Conservation (phyloP, 2,888 invertebrate genomes). For the Rhopalosiphum nymphaeae region DNA sequence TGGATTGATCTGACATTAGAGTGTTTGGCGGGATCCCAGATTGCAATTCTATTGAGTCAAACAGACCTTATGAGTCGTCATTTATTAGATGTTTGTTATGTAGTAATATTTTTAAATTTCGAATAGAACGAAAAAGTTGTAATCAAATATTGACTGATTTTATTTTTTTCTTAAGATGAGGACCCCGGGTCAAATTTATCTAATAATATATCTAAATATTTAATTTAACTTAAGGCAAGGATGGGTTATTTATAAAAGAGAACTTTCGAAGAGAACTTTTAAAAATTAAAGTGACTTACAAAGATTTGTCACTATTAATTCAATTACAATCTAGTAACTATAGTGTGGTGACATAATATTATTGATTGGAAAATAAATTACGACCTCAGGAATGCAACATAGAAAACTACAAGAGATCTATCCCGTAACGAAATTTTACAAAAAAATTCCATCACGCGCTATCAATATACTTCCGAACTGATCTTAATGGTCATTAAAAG, state of each 20-base stretch:
- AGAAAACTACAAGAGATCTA: neutral
- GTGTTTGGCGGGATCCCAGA: neutral
- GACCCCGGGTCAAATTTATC: neutral
- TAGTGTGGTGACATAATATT: neutral
- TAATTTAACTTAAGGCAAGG: neutral
- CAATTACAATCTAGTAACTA: neutral
- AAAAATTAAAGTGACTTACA: neutral
- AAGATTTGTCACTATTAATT: neutral
- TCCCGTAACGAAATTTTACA: neutral
- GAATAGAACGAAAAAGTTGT: neutral
- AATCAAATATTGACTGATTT: neutral
- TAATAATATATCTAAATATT: neutral
- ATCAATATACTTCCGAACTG: neutral
- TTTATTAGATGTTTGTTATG: neutral
- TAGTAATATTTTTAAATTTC: neutral
- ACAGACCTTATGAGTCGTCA: neutral
- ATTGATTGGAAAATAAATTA: neutral
- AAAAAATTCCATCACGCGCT: neutral
- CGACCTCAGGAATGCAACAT: neutral
- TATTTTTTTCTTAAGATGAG: neutral
- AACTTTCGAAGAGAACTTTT: neutral
- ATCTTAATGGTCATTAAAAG: neutral
- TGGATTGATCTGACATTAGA: neutral
- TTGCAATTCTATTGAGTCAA: neutral
- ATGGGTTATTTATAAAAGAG: neutral